Base-by-base conservation (phyloP, 2,888 invertebrate species). In the Drosophila mimica region DNA sequence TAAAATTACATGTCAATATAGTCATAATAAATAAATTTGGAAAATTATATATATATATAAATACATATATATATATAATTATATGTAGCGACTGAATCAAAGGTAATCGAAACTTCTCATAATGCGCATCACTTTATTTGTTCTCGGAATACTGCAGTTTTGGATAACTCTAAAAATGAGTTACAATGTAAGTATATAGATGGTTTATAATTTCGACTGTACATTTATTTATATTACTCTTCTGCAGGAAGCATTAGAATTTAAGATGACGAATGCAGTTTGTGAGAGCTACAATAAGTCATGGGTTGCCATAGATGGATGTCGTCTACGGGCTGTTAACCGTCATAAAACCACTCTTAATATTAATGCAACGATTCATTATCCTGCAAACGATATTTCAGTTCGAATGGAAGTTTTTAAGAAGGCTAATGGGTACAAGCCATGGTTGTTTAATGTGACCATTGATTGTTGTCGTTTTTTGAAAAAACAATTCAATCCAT, bases 221-320 rank as follows among this genome's bases (percentile, higher is more conserved):
- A 11, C 11, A 25, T 25, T 15, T 20, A 40, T 25, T 6, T n/a
- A 13, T 11, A 38, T 54, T 1, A 25, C 46, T 15, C 5, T 31
- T 30, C 17, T 17, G 2, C n/a, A 82, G 83, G 56, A 67, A 6
- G 67, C 77, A 0, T 8, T 60, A 2, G 20, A 61, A 5, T 62
- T 83, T 0, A 82, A 81, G 40, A 25, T 79, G 6, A 73, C 77
- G 8, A 84, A 85, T 52, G 48, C 59, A 3, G 46, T 56, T 0
- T 85, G 83, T 40, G 61, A 53, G 5, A 73, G 46, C 38, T 54
- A 28, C 9, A 82, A 83, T 15, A 25, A 68, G 51, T 68, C 83
- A 0, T 85, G 76, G 82, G 8, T 80, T 6, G 8, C 36, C 0
- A 60, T 83, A 0, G 7, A 75, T 25, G 11, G 54, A 31, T 83